Base-by-base conservation (phyloP, 2,888 invertebrate genomes). In the Eupsilia transversa region DNA sequence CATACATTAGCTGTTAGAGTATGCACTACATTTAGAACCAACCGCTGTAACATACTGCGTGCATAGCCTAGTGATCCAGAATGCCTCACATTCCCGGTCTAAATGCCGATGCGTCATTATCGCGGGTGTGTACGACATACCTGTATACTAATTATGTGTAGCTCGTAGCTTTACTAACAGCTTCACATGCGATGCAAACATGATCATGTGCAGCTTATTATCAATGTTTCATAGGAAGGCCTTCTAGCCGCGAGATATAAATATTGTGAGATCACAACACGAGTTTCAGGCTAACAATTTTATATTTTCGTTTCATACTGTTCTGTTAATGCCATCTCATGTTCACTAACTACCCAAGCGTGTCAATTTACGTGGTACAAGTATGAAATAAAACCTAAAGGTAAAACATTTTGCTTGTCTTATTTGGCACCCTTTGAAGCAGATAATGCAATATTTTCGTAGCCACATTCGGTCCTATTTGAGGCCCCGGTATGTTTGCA, bases 21-120 rank as follows among this genome's bases (percentile, higher is more conserved):
- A 38, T 60, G 61, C 35, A 61, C 12, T 66, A 61, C 43, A 43
- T 4, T 1, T 59, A 54, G 14, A 0, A 0, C 14, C 52, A 46
- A 57, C 56, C 35, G n/a, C 60, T 14, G 41, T 23, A 23, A 66
- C 33, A 65, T 41, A 77, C 41, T 30, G 35, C 57, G 30, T 12
- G 33, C 49, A 59, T 60, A 27, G 59, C 57, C 72, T 6, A 49
- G 27, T 59, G 71, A n/a, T 46, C 63, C 59, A 72, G 60, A 56
- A 77, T 86, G 66, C 82, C 71, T 49, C 54, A 64, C 85, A 86
- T 85, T 86, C 87, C 70, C 43, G 77, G 14, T 33, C 57, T 52
- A 63, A 27, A 86, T 85, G 59, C 86, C 86, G n/a, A 43, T 46
- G 66, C 66, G 49, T 74, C 79, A 77, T 79, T 77, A 82, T 68